A percentile compares a stretch with the other conserved stretches of the same genome.
These are phyloP conservation scores for Girardinus metallicus DNA, from an alignment of 2,797 vertebrate genomes.

Conservation along the genomic window DNA sequence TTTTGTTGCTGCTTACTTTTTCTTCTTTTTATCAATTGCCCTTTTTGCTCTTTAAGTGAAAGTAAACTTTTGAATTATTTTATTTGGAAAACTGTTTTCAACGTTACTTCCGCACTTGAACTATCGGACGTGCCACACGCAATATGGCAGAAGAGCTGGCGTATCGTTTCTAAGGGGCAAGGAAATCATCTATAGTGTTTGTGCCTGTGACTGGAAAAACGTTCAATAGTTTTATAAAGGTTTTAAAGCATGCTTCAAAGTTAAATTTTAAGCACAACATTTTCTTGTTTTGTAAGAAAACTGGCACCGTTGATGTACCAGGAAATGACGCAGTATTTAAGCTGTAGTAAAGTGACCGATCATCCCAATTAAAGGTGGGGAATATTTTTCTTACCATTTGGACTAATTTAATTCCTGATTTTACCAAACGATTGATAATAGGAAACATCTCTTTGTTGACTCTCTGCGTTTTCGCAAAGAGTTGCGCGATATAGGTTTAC, in stretches of 20 bases:
- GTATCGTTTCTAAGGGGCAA: background rate
- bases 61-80: background rate
- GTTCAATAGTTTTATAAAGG: background rate
- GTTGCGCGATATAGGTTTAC: accelerated
- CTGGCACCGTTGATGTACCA: constrained; percentile 24
- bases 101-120: background rate
- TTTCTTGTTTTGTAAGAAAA: background rate
- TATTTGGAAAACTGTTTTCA: background rate
- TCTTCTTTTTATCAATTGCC: background rate
- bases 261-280: background rate
- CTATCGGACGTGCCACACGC: background rate
- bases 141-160: background rate
- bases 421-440: accelerated
- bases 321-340: constrained; percentile 61
- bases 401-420: background rate
- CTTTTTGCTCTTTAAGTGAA: background rate
- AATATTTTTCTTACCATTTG: constrained; percentile 3
- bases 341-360: constrained; percentile 66
- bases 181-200: background rate
- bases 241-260: too few species aligned
- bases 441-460: accelerated
- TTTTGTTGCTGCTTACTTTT: background rate
- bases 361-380: constrained; percentile 73
- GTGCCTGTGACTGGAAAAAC: background rate
- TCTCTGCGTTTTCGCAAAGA: background rate